Conservation (phyloP, 2,888 invertebrate genomes). For the Drosophila aldrichi region DNA sequence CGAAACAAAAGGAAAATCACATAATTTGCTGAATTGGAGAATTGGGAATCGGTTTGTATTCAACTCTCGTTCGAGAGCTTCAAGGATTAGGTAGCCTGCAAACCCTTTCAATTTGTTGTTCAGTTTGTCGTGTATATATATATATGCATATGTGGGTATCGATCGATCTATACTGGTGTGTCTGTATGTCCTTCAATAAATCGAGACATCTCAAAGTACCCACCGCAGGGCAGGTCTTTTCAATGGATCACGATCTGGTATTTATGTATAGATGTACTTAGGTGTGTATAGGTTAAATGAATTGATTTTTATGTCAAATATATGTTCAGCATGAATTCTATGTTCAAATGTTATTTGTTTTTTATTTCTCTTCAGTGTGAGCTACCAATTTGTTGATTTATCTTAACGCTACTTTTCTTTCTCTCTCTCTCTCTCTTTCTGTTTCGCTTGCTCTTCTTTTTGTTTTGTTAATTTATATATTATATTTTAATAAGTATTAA, state of each 20-base stretch:
- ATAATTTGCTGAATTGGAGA: constrained; percentile 55
- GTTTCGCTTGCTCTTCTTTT: constrained; percentile 10
- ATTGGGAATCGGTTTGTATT: constrained; percentile 13
- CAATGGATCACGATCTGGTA: constrained; percentile 14
- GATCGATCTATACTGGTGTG: constrained; percentile 6
- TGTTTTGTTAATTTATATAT: constrained; percentile 37
- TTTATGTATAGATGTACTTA: background rate
- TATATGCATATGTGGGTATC: no score
- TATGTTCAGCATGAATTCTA: constrained; percentile 46
- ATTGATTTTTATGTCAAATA: constrained; percentile 23
- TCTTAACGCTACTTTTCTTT: constrained; percentile 64
- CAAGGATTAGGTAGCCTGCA: constrained; percentile 49
- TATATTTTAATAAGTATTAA: constrained; percentile 73
- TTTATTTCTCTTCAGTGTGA: constrained; percentile 33
- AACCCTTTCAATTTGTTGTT: constrained; percentile 24
- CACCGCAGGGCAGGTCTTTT: constrained; percentile 18
- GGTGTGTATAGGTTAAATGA: constrained; percentile 19
- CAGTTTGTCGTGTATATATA: constrained; percentile 36
- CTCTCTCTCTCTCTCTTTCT: constrained; percentile 6
- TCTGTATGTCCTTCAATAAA: constrained; percentile 1
- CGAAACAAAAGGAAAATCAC: constrained; percentile 67
- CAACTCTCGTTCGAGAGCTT: background rate
- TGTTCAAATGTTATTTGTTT: constrained; percentile 32
- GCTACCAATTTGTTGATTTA: constrained; percentile 40
- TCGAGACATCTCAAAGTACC: constrained; percentile 8